Conservation (phyloP, 2,888 invertebrate species). For the Mayetiola destructor region DNA sequence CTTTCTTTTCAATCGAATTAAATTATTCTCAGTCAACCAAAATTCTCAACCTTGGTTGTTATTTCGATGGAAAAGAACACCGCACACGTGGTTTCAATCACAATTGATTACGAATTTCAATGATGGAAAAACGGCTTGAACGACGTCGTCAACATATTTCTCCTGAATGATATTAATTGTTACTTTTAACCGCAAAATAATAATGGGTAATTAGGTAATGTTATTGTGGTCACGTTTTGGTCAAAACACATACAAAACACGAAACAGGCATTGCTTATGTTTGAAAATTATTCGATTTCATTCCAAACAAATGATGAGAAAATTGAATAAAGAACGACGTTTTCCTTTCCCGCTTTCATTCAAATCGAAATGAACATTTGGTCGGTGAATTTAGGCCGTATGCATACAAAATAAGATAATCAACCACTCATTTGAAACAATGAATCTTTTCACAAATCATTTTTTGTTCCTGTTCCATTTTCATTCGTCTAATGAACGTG, state of each 20-base stretch:
- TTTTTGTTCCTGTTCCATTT: no score
- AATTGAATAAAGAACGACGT: constrained; percentile 6
- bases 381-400: no score
- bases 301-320: not conserved
- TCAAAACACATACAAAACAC: not conserved
- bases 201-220: constrained; percentile 6
- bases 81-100: not conserved
- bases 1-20: not conserved
- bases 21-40: not conserved
- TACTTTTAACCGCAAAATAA: constrained; percentile 9
- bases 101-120: not conserved
- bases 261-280: not conserved
- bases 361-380: not conserved
- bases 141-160: no score
- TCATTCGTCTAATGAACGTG: no score
- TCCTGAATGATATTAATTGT: constrained; percentile 9
- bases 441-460: no score
- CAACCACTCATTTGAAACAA: not conserved
- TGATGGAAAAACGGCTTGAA: not conserved
- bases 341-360: not conserved
- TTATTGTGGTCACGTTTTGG: not conserved
- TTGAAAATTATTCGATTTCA: no score
- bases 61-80: not conserved
- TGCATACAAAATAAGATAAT: not conserved
- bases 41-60: no score